These are phyloP conservation scores for Oncorhynchus gorbuscha DNA, from an alignment of 2,113 vertebrate genomes.

Conservation along the genomic window DNA sequence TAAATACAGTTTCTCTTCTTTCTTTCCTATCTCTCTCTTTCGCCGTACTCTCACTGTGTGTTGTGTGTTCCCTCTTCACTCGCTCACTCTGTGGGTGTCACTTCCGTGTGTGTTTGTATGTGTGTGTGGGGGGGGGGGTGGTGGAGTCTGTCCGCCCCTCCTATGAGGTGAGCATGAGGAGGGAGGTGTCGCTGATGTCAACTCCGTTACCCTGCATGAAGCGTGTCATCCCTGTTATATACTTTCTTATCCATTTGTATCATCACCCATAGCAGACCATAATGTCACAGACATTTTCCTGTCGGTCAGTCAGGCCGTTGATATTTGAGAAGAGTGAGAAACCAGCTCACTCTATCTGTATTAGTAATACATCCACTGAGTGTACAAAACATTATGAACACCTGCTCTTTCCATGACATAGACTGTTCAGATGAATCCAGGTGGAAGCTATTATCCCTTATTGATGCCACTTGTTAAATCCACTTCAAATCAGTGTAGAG, in stretches of 20 bases:
- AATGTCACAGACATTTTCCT: slow-evolving; percentile 66
- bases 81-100: slow-evolving; percentile 31
- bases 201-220: slow-evolving; percentile 54
- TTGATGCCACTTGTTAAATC: no score
- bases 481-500: no score
- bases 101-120: no score
- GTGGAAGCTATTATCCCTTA: no score
- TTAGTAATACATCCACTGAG: no score
- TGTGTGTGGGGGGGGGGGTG: background rate
- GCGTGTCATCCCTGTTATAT: slow-evolving; percentile 35
- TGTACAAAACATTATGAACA: no score
- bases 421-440: no score
- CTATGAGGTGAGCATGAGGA: slow-evolving; percentile 48
- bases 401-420: no score
- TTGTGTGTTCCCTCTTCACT: slow-evolving; percentile 16
- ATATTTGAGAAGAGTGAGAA: no score
- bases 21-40: background rate
- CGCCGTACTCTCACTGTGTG: slow-evolving; percentile 1
- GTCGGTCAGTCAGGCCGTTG: slow-evolving; percentile 14
- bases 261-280: slow-evolving; percentile 56
- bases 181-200: background rate
- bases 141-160: slow-evolving; percentile 13
- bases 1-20: slow-evolving; percentile 42
- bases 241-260: slow-evolving; percentile 39
- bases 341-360: no score